Evolutionary conservation across 2,113 vertebrate species (phyloP).

Genomic region (Pachycephala philippinensis): DNA sequence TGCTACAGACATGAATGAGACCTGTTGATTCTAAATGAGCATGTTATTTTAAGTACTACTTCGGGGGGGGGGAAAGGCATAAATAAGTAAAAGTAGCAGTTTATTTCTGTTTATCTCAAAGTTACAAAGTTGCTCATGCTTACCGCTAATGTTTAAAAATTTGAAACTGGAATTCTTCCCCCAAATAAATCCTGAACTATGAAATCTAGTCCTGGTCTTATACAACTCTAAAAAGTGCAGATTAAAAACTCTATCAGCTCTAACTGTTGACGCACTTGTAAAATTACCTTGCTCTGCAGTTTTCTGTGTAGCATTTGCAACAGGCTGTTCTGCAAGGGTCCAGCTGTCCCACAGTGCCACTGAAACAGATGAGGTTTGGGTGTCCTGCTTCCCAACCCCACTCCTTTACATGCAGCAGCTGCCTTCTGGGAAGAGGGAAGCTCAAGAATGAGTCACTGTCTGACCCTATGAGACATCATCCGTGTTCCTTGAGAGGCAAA

Average conservation of each 20-base stretch:
- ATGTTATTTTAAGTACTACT: not conserved
- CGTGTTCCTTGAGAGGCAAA: not conserved
- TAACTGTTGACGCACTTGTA: not conserved
- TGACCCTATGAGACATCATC: not conserved
- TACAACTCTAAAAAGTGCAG: not conserved
- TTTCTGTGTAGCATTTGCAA: not conserved
- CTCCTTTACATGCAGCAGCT: not conserved
- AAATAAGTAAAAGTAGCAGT: not conserved
- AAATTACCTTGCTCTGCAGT: not conserved
- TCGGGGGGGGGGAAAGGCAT: not conserved
- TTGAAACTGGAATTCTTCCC: not conserved
- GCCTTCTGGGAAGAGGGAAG: not conserved
- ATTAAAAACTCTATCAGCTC: not conserved
- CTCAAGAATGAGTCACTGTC: not conserved
- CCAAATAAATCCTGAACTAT: not conserved
- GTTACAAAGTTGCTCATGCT: not conserved
- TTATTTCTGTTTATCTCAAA: not conserved
- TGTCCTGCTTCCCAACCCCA: not conserved
- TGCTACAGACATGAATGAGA: not conserved
- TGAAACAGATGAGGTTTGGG: not conserved
- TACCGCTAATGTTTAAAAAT: not conserved
- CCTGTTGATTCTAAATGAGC: not conserved
- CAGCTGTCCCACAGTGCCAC: not conserved
- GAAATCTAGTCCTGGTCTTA: not conserved
- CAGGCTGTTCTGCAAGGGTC: not conserved